Base-by-base conservation (phyloP, 2,113 vertebrate genomes). In the Harpagus bidentatus region DNA sequence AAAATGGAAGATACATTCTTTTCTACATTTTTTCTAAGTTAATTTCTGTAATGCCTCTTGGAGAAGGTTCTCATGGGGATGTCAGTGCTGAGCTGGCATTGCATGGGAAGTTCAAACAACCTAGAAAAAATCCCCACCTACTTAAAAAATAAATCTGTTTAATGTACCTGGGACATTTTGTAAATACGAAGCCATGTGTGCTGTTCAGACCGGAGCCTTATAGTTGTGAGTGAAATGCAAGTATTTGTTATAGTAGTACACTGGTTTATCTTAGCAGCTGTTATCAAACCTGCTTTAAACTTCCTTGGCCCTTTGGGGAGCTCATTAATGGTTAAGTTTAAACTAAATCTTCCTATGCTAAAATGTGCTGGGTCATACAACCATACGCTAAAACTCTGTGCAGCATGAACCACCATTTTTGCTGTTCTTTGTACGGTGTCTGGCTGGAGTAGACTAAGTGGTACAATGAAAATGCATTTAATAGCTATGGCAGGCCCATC, bases 221-320 rank as follows among this genome's bases (percentile, higher is more conserved):
- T 0, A 18, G 55, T 3, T 34, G 52, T 5, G 38, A 53, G 47
- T 6, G 62, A 67, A 59, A 34, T 3, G 15, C 17, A 8, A 36
- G 56, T 2, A 2, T 15, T 16, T 0, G 16, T 18, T 71, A 1
- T 13, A 56, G 25, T 2, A 8, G 3, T 7, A 9, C 1, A 5
- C 55, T 17, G 17, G 6, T 45, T 38, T 43, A 9, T 71, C 29
- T 26, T 7, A 8, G 70, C 31, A 4, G 52, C 72, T 23, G 8
- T 61, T 36, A 6, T 11, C 43, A 66, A 0, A 11, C 26, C 53
- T 34, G 43, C 38, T 73, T 22, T 26, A 2, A 2, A 4, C 26
- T 11, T 13, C 48, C 8, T 38, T 16, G 50, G 42, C 43, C 19
- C 10, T n/a, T 26, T 31, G 16, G 8, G 47, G n/a, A 55, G 19